phyloP scores from a whole-genome alignment of 1,140 invertebrate genomes.

The Danaus melanippus region DNA sequence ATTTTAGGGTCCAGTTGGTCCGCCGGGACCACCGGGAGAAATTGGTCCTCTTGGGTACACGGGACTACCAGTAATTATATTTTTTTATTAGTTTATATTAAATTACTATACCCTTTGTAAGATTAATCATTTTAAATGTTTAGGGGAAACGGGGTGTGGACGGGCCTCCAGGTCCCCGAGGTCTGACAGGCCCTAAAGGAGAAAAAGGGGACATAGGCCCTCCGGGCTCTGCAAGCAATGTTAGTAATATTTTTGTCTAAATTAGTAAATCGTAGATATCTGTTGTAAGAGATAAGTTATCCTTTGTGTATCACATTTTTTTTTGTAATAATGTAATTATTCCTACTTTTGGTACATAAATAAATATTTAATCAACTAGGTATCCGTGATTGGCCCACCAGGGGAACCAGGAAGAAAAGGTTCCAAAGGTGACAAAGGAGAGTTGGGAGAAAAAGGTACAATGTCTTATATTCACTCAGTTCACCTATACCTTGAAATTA shows the following conservation, averaged over 20 bases:
- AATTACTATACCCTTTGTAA: too few species aligned
- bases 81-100: slow-evolving; percentile 4
- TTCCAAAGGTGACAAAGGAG: slow-evolving; percentile 41
- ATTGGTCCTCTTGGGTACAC: slow-evolving; percentile 33
- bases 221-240: slow-evolving; percentile 31
- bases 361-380: neutral
- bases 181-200: slow-evolving; percentile 36
- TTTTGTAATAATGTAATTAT: too few species aligned
- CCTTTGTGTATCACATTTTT: too few species aligned
- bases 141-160: slow-evolving; percentile 57
- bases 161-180: slow-evolving; percentile 31
- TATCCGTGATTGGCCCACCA: slow-evolving; percentile 22
- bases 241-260: slow-evolving; percentile 19
- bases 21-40: slow-evolving; percentile 36
- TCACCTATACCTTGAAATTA: too few species aligned
- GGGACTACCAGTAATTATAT: slow-evolving; percentile 37
- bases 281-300: too few species aligned
- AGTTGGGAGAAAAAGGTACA: slow-evolving; percentile 40
- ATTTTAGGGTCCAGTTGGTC: slow-evolving; percentile 43
- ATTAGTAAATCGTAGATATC: too few species aligned
- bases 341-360: too few species aligned
- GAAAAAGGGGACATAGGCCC: slow-evolving; percentile 43
- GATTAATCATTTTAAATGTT: slow-evolving; percentile 13
- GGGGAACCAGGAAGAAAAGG: slow-evolving; percentile 33
- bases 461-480: neutral